These are phyloP conservation scores for Biston stratarius DNA, from an alignment of 2,888 invertebrate genomes.

Conservation along the genomic window DNA sequence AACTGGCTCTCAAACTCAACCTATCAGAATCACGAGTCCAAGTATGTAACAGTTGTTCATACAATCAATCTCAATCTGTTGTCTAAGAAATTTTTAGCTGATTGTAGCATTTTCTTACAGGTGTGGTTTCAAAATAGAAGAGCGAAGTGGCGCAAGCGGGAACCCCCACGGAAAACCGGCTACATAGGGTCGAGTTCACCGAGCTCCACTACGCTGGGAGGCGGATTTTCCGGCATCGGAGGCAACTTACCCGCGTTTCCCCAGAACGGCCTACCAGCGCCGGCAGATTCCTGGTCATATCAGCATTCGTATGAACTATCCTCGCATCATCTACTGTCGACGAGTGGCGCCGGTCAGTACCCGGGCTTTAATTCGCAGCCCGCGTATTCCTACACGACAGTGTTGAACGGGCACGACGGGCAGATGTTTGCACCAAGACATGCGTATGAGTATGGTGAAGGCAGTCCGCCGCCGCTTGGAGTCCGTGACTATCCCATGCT, in stretches of 20 bases:
- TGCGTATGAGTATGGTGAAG: conserved; percentile 86
- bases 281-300: conserved; percentile 93
- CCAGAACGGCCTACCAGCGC: conserved; percentile 87
- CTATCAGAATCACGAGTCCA: conserved; percentile 91
- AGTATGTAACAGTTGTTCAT: conserved; percentile 58
- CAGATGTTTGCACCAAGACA: conserved; percentile 90
- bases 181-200: conserved; percentile 90
- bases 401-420: conserved; percentile 90
- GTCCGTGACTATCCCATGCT: conserved; percentile 89
- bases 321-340: conserved; percentile 91
- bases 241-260: conserved; percentile 84
- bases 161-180: conserved; percentile 96
- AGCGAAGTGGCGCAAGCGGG: conserved; percentile 97
- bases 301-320: conserved; percentile 92
- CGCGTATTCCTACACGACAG: conserved; percentile 88
- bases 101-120: conserved; percentile 49
- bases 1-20: conserved; percentile 95
- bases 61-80: no score
- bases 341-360: conserved; percentile 87
- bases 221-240: conserved; percentile 85
- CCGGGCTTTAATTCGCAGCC: conserved; percentile 88
- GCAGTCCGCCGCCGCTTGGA: conserved; percentile 88
- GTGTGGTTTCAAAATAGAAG: conserved; percentile 97
- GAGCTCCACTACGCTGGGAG: conserved; percentile 89
- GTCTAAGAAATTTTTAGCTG: neutral